Evolutionary conservation across 1,140 invertebrate species (phyloP), one percentile per base, ranked within the genome.

Genomic region (Acromyrmex echinatior): DNA sequence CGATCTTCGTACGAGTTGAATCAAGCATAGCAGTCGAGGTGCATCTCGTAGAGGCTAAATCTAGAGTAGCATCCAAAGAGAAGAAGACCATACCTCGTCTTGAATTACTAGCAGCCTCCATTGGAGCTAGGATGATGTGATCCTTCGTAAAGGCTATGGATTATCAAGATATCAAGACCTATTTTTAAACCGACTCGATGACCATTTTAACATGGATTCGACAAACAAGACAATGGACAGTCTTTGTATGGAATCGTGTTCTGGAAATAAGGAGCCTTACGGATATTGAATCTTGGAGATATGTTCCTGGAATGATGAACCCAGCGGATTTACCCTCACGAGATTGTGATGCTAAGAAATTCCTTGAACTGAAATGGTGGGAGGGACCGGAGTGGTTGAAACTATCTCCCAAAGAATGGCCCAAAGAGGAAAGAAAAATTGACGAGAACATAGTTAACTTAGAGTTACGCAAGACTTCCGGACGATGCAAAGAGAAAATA

Each of bases 381-480:
- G 81, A 92, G 82, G 93, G 93, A 1, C 93, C 94, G 0, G 10
- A n/a, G 0, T 94, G 94, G 93, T 60, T 94, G 1, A 74, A 74
- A 14, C 49, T 80, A 10, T 16, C 80, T 39, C 10, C 58, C 18
- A 35, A 79, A 28, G 10, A 84, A 0, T 94, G 92, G 93, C 91
- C 93, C 0, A 2, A 6, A 0, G 62, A 18, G 0, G 45, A 90
- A 1, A 16, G 7, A 16, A 9, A 76, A 10, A 12, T 70, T 1
- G 71, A 92, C 31, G 87, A 91, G 58, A 21, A 66, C 10, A 71
- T 84, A 35, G 49, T 91, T 4, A 73, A 66, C 21, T 21, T 21
- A 21, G 21, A 93, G 31, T 49, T 87, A 14, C 51, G 71, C 10
- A 74, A 74, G 18, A 74, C 18, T 39, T 39, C 7, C 1, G 6